A percentile compares a stretch with the other conserved stretches of the same genome.
These are phyloP conservation scores for Xerus inauris DNA, from an alignment of 2,113 vertebrate species.

Conservation along the genomic window DNA sequence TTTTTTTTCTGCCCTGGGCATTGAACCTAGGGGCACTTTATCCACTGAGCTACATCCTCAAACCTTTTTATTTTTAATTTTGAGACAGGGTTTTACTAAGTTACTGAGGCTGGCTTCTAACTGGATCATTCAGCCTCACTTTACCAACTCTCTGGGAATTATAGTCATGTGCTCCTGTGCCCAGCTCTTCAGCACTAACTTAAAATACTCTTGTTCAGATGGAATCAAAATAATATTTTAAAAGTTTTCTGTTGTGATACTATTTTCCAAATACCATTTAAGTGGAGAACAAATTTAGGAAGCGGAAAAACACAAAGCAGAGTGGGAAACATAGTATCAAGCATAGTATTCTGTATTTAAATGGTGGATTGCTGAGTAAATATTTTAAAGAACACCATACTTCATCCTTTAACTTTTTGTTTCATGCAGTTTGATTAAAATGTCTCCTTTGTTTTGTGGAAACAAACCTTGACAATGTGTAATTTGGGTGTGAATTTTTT, in stretches of 20 bases:
- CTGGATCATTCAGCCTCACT: too few relatives aligned
- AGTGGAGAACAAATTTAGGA: background rate
- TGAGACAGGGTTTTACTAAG: too few relatives aligned
- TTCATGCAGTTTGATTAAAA: background rate
- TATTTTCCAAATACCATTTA: conserved; percentile 4
- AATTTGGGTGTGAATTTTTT: background rate
- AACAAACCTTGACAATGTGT: background rate
- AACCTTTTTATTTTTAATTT: background rate
- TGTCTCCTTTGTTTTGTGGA: background rate
- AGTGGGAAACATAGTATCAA: background rate
- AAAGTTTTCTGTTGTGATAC: background rate
- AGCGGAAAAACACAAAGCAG: background rate
- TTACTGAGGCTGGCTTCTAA: too few relatives aligned
- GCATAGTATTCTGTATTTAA: conserved; percentile 5
- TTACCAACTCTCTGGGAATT: too few relatives aligned
- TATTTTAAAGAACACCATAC: background rate
- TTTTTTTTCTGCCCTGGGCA: too few relatives aligned
- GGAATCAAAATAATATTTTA: conserved; percentile 23
- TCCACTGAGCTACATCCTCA: background rate
- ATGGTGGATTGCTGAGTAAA: background rate
- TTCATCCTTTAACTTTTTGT: background rate
- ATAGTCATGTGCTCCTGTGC: too few relatives aligned
- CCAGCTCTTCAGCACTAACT: too few relatives aligned
- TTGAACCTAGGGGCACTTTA: background rate
- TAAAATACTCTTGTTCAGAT: background rate